A percentile compares a stretch with the other conserved stretches of the same genome.
These are phyloP conservation scores for Haliclystus octoradiatus DNA, from an alignment of 30 jellyfish, hydroid and myxozoan species.

Conservation along the genomic window DNA sequence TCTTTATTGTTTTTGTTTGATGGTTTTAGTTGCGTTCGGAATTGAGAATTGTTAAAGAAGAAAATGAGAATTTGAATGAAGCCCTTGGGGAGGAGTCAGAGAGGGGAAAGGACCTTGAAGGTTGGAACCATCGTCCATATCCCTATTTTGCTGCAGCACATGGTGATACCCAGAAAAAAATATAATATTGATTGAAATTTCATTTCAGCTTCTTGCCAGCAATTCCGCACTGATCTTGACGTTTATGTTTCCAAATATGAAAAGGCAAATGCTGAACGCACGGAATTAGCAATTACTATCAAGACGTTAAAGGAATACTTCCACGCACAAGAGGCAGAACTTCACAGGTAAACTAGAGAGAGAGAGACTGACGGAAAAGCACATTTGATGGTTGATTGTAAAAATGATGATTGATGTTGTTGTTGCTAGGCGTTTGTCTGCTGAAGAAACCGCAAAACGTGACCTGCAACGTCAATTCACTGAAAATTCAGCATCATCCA, in stretches of 20 bases:
- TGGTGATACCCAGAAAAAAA: too few species aligned
- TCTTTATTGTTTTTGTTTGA: not conserved
- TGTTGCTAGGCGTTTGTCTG: conserved; percentile 1
- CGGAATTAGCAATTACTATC: not conserved
- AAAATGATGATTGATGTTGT: too few species aligned
- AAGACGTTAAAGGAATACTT: not conserved
- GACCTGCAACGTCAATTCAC: not conserved
- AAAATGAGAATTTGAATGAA: not conserved
- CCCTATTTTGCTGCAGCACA: too few species aligned
- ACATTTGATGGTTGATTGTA: too few species aligned
- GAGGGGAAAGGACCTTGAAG: not conserved
- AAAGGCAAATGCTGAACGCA: not conserved
- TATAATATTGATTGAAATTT: too few species aligned
- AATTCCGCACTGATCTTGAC: not conserved
- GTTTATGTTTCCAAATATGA: not conserved
- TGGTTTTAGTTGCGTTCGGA: not conserved
- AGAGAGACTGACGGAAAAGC: too few species aligned
- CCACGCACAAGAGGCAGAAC: not conserved
- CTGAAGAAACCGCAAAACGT: not conserved
- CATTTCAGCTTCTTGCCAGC: not conserved
- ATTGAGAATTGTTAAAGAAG: not conserved
- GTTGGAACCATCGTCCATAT: not conserved
- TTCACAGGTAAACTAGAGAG: too few species aligned
- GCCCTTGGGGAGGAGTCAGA: conserved; percentile 1
- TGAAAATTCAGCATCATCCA: not conserved